A percentile compares a stretch with the other conserved stretches of the same genome.
Evolutionary conservation across 2,888 invertebrate genomes (phyloP).

Genomic region (Hirtodrosophila cameraria): DNA sequence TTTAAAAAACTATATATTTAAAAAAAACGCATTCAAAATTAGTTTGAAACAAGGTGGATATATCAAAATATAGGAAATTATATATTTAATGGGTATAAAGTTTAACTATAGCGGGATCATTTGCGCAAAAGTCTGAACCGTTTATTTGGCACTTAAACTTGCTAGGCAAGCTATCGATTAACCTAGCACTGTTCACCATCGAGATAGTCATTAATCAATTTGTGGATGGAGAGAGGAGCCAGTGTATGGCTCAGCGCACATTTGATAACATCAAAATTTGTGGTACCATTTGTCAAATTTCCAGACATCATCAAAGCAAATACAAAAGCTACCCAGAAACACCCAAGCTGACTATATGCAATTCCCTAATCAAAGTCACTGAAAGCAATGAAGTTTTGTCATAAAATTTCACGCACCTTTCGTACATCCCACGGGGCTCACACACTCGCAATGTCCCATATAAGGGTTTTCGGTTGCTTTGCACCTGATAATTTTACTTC

Average conservation of each 20-base stretch:
- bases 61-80: no score
- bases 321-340: background rate
- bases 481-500: conserved; percentile 67
- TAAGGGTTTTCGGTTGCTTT: conserved; percentile 30
- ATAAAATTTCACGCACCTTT: conserved; percentile 69
- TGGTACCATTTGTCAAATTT: conserved; percentile 55
- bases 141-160: background rate
- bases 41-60: no score
- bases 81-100: no score
- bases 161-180: conserved; percentile 32
- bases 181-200: conserved; percentile 3
- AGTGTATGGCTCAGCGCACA: background rate
- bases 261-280: conserved; percentile 31
- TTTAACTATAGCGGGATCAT: no score
- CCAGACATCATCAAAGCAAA: conserved; percentile 39
- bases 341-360: conserved; percentile 26
- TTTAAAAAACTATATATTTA: no score
- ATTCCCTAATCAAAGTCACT: conserved; percentile 64
- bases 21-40: no score
- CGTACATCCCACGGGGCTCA: conserved; percentile 41
- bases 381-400: conserved; percentile 64
- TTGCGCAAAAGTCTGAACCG: no score
- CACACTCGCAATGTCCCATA: background rate
- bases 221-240: background rate
- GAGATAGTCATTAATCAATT: conserved; percentile 47